phyloP scores from a whole-genome alignment of 2,888 invertebrate species.

The Synergus gifuensis region DNA sequence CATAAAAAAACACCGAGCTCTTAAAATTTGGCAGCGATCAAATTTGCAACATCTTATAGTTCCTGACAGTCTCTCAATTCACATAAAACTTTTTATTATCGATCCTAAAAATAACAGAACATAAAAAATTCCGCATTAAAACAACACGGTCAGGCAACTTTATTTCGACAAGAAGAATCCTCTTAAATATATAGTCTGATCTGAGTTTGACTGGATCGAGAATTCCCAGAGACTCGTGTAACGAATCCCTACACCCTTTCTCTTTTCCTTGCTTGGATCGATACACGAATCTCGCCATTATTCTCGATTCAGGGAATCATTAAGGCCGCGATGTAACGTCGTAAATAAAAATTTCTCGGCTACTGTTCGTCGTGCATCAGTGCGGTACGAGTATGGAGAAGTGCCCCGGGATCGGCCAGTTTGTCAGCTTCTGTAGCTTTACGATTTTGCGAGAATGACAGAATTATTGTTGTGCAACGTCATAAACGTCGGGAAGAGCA shows the following conservation, averaged over 20 bases:
- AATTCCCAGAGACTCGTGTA: neutral
- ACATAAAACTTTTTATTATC: conserved; percentile 3
- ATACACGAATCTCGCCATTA: conserved; percentile 6
- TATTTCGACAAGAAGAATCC: conserved; percentile 4
- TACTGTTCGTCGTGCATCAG: conserved; percentile 48
- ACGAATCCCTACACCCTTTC: conserved; percentile 3
- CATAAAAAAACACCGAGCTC: no score
- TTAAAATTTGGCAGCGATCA: neutral
- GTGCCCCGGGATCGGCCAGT: conserved; percentile 55
- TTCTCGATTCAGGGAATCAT: conserved; percentile 50
- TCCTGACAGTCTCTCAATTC: neutral
- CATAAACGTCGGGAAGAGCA: conserved; percentile 65
- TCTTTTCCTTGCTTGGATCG: conserved; percentile 1
- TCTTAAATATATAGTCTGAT: conserved; percentile 8
- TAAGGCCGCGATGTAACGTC: conserved; percentile 44
- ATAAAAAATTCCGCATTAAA: neutral
- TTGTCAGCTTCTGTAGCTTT: conserved; percentile 65
- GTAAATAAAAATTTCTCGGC: conserved; percentile 58
- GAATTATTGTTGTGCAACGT: conserved; percentile 69
- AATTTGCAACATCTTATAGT: neutral
- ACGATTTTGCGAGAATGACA: conserved; percentile 69
- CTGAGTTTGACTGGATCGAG: conserved; percentile 1
- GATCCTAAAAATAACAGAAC: neutral
- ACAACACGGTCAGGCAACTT: conserved; percentile 4
- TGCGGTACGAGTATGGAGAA: conserved; percentile 44